Percentiles rank a stretch among this genome's conserved stretches.
phyloP scores from a whole-genome alignment of 2,113 vertebrate genomes.

The Hassar affinis region DNA sequence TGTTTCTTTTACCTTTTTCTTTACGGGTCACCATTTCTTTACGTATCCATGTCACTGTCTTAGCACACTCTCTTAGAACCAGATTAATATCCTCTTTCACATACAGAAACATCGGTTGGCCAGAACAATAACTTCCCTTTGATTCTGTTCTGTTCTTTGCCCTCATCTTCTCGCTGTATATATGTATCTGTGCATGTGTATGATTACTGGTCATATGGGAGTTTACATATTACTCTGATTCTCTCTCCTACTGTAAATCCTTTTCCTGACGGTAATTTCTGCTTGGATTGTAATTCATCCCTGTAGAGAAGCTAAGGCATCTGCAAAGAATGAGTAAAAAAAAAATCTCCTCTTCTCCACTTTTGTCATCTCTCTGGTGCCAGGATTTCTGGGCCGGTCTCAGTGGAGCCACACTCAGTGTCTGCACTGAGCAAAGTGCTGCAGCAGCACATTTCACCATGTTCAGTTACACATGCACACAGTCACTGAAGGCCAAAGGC shows the following conservation, averaged over 20 bases:
- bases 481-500: conserved; percentile 16
- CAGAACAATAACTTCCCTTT: conserved; percentile 5
- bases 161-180: neutral
- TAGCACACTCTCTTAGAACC: neutral
- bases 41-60: conserved; percentile 14
- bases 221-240: conserved; percentile 42
- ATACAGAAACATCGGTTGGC: neutral
- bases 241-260: conserved; percentile 28
- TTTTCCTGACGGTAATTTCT: conserved; percentile 44
- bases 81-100: no score
- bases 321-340: conserved; percentile 35
- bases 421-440: conserved; percentile 62
- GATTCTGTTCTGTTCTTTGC: neutral
- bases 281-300: conserved; percentile 25
- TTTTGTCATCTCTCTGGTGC: conserved; percentile 26
- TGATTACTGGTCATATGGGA: conserved; percentile 14
- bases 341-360: conserved; percentile 1
- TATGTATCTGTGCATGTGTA: neutral
- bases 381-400: conserved; percentile 25
- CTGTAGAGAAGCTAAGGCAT: conserved; percentile 21
- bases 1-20: conserved; percentile 4
- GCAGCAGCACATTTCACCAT: conserved; percentile 75
- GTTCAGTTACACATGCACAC: conserved; percentile 65
- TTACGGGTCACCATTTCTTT: conserved; percentile 20
- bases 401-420: conserved; percentile 8